Percentiles rank a stretch among this genome's conserved stretches.
Evolutionary conservation across 2,113 vertebrate species (phyloP).

Genomic region (Himantopus leucocephalus): DNA sequence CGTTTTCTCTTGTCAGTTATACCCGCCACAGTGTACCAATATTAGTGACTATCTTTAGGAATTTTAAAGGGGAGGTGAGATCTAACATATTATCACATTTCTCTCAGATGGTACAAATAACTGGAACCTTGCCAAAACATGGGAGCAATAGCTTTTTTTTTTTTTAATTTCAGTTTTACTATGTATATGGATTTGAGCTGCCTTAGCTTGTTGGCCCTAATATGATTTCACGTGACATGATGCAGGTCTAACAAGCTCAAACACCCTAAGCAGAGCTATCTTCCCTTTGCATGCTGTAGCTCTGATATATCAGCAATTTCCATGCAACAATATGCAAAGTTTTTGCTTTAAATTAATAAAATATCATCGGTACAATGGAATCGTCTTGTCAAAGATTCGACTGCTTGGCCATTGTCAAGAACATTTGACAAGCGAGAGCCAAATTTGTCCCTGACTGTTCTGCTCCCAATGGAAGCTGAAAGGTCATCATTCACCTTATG

Average conservation of each 20-base stretch:
- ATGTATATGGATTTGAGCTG: background rate
- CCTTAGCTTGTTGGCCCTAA: slow-evolving; percentile 11
- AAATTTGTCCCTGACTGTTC: slow-evolving; percentile 35
- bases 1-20: slow-evolving; percentile 77
- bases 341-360: slow-evolving; percentile 68
- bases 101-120: slow-evolving; percentile 22
- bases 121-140: slow-evolving; percentile 11
- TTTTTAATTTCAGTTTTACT: slow-evolving; percentile 6
- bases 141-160: background rate
- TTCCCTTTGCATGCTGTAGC: slow-evolving; percentile 32
- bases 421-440: background rate
- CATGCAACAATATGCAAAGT: slow-evolving; percentile 36
- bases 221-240: background rate
- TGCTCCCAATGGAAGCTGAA: slow-evolving; percentile 30
- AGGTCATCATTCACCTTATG: slow-evolving; percentile 57
- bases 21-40: slow-evolving; percentile 53
- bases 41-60: slow-evolving; percentile 69
- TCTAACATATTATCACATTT: slow-evolving; percentile 35
- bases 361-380: slow-evolving; percentile 41
- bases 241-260: slow-evolving; percentile 11
- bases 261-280: slow-evolving; percentile 25
- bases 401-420: slow-evolving; percentile 31
- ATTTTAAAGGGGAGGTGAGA: slow-evolving; percentile 60
- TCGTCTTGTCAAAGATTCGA: slow-evolving; percentile 51
- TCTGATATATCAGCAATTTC: slow-evolving; percentile 57